Evolutionary conservation across 2,888 invertebrate genomes (phyloP).

Genomic region (Chirona hameri): DNA sequence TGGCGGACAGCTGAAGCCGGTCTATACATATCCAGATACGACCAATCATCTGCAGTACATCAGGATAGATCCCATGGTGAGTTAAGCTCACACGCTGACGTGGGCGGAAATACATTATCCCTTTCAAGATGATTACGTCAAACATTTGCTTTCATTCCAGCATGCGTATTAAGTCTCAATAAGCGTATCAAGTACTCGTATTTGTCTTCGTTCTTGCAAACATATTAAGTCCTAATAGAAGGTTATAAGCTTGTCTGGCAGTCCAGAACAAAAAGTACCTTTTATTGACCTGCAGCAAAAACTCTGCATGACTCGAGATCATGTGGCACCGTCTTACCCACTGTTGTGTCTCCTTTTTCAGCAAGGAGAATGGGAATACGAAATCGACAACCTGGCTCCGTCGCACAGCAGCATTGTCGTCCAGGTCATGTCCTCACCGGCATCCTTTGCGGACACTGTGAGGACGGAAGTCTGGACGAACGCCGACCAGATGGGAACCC

Average conservation of each 20-base stretch:
- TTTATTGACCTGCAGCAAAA: no score
- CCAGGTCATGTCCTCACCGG: conserved; percentile 58
- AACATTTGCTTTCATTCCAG: background rate
- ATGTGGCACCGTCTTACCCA: background rate
- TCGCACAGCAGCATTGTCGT: conserved; percentile 60
- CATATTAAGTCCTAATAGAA: no score
- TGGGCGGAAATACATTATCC: no score
- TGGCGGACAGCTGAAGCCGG: conserved; percentile 46
- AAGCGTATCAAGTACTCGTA: no score
- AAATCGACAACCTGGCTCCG: conserved; percentile 56
- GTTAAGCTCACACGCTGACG: background rate
- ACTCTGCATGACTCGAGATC: no score
- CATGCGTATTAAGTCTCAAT: no score
- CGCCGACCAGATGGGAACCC: conserved; percentile 40
- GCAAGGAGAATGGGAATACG: conserved; percentile 59
- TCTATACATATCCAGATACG: conserved; percentile 53
- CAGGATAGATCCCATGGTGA: background rate
- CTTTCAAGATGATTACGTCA: no score
- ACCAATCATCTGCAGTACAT: conserved; percentile 49
- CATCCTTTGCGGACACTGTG: conserved; percentile 50
- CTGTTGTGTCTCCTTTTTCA: conserved; percentile 40
- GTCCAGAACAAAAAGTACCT: no score
- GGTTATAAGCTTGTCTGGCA: no score
- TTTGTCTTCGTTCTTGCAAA: no score
- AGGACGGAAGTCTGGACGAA: conserved; percentile 53